phyloP scores from a whole-genome alignment of 1,140 invertebrate genomes.

The Antheraea mylitta region DNA sequence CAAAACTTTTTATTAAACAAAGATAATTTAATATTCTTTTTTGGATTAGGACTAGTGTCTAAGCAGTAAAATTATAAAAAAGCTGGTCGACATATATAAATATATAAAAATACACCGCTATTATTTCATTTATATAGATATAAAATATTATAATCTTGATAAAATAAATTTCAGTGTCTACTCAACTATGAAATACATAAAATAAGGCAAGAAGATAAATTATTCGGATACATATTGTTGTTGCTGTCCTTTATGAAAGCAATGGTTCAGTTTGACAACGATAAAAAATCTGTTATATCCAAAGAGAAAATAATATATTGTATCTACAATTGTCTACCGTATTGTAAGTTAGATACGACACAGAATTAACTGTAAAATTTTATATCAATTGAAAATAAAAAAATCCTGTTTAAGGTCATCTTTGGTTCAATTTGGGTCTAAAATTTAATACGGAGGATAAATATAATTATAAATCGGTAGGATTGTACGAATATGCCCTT shows the following conservation, averaged over 20 bases:
- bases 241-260: constrained; percentile 37
- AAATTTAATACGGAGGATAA: constrained; percentile 28
- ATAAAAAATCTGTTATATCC: neutral
- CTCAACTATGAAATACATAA: constrained; percentile 20
- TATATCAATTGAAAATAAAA: no score
- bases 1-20: no score
- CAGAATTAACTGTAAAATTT: no score
- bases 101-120: no score
- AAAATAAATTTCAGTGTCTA: constrained; percentile 25
- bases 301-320: constrained; percentile 26
- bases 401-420: constrained; percentile 34
- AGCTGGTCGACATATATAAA: no score
- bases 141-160: no score
- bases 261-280: constrained; percentile 22
- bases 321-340: constrained; percentile 32
- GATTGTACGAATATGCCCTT: constrained; percentile 49
- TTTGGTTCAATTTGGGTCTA: constrained; percentile 46
- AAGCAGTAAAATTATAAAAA: no score
- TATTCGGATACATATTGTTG: constrained; percentile 38
- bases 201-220: constrained; percentile 27
- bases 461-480: constrained; percentile 12
- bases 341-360: neutral
- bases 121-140: no score
- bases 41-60: no score
- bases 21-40: no score